These are phyloP conservation scores for Petrocephalus zakoni DNA, from an alignment of 2,113 vertebrate species.

Conservation along the genomic window DNA sequence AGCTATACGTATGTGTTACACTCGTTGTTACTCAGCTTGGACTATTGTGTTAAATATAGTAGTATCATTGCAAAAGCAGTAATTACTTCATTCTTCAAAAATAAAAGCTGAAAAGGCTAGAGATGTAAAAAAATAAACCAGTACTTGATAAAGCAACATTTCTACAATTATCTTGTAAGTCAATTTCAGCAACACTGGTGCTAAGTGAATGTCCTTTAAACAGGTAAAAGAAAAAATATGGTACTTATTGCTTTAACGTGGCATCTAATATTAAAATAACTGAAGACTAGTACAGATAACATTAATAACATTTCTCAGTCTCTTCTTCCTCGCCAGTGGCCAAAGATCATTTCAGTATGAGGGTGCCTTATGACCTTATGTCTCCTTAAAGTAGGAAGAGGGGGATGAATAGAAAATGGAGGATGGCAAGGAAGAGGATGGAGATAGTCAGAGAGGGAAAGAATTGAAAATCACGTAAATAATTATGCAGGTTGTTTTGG, in stretches of 20 bases:
- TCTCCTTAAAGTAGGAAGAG: too few species aligned
- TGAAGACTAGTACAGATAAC: background rate
- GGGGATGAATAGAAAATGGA: too few species aligned
- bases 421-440: background rate
- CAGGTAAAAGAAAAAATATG: background rate
- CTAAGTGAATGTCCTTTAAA: background rate
- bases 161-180: background rate
- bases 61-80: background rate
- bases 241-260: background rate
- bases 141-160: background rate
- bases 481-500: background rate
- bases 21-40: background rate
- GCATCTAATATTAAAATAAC: background rate
- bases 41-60: background rate
- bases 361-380: too few species aligned
- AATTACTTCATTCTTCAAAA: slow-evolving; percentile 3
- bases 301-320: background rate
- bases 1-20: background rate
- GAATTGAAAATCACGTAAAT: too few species aligned
- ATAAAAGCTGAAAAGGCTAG: background rate
- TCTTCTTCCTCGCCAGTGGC: too few species aligned
- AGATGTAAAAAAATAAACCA: background rate
- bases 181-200: background rate
- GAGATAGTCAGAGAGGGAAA: background rate
- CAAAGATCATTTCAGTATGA: background rate